These are phyloP conservation scores for Cichladusa arquata DNA, from an alignment of 2,113 vertebrate species.

Conservation along the genomic window DNA sequence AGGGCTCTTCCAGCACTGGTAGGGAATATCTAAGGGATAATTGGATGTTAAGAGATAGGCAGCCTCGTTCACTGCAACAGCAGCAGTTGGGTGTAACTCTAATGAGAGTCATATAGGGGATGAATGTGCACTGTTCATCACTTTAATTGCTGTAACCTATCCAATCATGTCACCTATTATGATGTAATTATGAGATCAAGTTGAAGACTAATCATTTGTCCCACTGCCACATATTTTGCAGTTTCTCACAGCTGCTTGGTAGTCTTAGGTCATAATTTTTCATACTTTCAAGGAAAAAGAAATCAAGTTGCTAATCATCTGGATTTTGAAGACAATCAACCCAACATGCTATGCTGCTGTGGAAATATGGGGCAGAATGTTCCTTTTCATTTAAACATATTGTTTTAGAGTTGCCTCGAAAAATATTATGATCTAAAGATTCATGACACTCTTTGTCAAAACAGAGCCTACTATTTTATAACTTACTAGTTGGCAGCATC, in stretches of 20 bases:
- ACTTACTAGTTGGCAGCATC: neutral
- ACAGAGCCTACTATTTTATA: conserved; percentile 8
- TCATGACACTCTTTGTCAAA: conserved; percentile 19
- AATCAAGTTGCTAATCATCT: conserved; percentile 9
- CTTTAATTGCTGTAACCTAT: conserved; percentile 57
- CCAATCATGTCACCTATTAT: conserved; percentile 60
- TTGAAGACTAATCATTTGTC: conserved; percentile 44
- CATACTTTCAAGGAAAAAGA: neutral
- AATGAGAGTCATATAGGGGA: neutral
- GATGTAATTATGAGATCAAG: conserved; percentile 57
- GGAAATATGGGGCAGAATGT: conserved; percentile 4
- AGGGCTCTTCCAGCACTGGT: neutral
- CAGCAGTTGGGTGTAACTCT: conserved; percentile 32
- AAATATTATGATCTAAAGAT: conserved; percentile 20
- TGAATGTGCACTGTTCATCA: conserved; percentile 59
- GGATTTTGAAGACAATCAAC: neutral
- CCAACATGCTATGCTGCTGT: neutral
- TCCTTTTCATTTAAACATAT: conserved; percentile 34
- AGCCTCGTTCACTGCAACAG: neutral
- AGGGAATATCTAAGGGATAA: neutral
- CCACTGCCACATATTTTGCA: conserved; percentile 6
- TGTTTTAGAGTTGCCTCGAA: conserved; percentile 13
- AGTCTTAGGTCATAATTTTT: neutral
- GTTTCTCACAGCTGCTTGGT: neutral
- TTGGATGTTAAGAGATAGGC: neutral